phyloP scores from a whole-genome alignment of 2,797 vertebrate genomes.

The Urosaurus nigricauda region DNA sequence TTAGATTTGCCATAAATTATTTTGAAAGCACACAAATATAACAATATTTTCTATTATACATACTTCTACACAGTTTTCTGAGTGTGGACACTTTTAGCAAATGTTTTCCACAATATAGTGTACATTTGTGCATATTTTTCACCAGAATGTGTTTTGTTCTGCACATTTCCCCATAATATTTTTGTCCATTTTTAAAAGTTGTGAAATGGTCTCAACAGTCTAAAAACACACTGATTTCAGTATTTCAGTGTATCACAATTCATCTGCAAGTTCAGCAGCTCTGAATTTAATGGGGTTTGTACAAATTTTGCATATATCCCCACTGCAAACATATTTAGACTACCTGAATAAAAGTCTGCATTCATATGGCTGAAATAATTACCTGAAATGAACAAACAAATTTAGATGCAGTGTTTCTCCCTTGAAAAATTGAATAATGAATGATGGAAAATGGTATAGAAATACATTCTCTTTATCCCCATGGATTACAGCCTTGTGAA shows the following conservation, averaged over 20 bases:
- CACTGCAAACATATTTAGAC: background rate
- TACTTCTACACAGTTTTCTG: too few relatives aligned
- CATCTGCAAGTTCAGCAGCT: too few relatives aligned
- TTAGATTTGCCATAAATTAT: too few relatives aligned
- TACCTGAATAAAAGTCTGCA: background rate
- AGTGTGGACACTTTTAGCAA: too few relatives aligned
- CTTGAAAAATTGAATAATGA: constrained; percentile 11
- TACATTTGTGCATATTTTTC: too few relatives aligned
- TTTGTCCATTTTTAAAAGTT: background rate
- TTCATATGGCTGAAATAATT: background rate
- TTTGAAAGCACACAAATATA: too few relatives aligned
- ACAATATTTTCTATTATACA: too few relatives aligned
- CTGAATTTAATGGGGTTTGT: too few relatives aligned
- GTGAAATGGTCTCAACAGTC: background rate
- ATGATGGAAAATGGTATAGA: constrained; percentile 11
- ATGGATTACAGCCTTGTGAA: background rate
- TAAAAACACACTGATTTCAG: background rate
- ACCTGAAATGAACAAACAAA: constrained; percentile 7
- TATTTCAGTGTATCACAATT: too few relatives aligned
- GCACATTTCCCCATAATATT: too few relatives aligned
- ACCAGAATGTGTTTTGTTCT: too few relatives aligned
- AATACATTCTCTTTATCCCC: background rate
- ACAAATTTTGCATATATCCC: background rate
- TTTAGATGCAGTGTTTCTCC: background rate
- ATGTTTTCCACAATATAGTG: too few relatives aligned